Conservation (phyloP, 2,113 vertebrate species). For the Corapipo altera region DNA sequence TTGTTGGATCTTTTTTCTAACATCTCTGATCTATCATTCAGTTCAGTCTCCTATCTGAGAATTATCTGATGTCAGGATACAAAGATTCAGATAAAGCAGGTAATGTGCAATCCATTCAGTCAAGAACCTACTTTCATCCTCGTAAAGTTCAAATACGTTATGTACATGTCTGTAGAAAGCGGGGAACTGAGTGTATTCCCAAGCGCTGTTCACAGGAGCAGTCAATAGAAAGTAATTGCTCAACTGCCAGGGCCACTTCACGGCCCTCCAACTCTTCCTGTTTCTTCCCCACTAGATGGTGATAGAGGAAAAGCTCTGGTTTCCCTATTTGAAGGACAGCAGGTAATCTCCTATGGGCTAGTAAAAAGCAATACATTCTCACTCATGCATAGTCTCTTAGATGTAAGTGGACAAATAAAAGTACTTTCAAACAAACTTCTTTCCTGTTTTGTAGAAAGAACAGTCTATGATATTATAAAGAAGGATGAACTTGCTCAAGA, state of each 20-base stretch:
- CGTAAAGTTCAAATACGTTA: not conserved
- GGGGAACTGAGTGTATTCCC: not conserved
- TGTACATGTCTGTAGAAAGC: not conserved
- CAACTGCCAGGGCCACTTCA: not conserved
- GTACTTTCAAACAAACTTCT: not conserved
- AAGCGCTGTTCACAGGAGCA: not conserved
- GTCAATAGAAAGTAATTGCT: not conserved
- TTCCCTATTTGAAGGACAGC: rapidly evolving
- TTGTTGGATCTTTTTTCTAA: not conserved
- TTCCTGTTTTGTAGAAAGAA: not conserved
- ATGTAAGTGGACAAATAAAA: not conserved
- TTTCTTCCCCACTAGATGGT: not conserved
- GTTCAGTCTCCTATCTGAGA: not conserved
- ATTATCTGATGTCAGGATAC: not conserved
- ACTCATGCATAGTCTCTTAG: not conserved
- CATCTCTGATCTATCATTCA: not conserved
- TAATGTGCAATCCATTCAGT: not conserved
- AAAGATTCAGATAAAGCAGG: not conserved
- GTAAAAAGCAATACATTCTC: not conserved
- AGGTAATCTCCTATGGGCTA: rapidly evolving
- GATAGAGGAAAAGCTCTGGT: not conserved
- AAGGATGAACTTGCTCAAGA: not conserved
- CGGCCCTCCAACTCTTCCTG: not conserved
- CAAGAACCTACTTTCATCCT: not conserved
- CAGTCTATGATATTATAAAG: not conserved